Evolutionary conservation across 2,113 vertebrate genomes (phyloP).

Genomic region (Rhynchomys soricoides): DNA sequence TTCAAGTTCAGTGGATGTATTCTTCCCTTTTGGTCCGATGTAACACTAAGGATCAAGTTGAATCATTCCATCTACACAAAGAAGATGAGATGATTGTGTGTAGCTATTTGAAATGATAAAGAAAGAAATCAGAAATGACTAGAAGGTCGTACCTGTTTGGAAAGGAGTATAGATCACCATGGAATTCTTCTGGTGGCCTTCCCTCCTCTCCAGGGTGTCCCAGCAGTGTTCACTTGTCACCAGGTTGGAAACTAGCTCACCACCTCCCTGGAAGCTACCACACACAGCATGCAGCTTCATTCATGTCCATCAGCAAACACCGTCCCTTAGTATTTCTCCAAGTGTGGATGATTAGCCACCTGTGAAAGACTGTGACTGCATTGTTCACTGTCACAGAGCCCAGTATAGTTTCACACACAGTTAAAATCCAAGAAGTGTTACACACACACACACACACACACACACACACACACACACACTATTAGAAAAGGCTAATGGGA

Average conservation of each 20-base stretch:
- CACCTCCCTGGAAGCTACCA: background rate
- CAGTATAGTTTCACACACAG: background rate
- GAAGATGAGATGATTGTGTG: background rate
- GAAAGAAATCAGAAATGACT: background rate
- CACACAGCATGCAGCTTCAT: background rate
- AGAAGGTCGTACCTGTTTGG: background rate
- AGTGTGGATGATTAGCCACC: background rate
- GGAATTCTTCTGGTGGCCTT: background rate
- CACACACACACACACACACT: background rate
- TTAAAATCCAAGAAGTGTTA: background rate
- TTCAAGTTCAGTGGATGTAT: background rate
- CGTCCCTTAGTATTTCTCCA: conserved; percentile 11
- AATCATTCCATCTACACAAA: background rate
- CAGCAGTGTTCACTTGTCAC: background rate
- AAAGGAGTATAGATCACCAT: background rate
- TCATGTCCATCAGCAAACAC: background rate
- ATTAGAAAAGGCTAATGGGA: background rate
- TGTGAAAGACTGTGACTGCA: background rate
- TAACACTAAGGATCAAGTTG: background rate
- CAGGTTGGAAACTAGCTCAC: background rate
- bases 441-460: background rate
- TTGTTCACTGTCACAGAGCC: background rate
- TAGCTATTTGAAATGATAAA: conserved; percentile 19
- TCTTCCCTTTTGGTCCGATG: background rate
- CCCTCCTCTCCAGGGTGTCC: background rate